Conservation (phyloP, 1,140 invertebrate species). For the Globodera ellingtonae region DNA sequence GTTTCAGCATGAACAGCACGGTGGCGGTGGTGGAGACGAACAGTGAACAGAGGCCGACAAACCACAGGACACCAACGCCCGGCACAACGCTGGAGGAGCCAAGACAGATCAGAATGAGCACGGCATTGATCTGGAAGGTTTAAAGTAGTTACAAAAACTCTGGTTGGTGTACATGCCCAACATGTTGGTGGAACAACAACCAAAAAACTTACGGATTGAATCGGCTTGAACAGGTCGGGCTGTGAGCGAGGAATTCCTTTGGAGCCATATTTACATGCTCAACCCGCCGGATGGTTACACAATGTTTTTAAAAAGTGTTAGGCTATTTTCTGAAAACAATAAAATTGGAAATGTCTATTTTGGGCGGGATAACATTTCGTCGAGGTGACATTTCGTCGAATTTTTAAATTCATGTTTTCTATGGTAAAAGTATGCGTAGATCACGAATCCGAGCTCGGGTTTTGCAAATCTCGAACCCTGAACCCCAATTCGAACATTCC, state of each 20-base stretch:
- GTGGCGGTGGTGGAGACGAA: conserved; percentile 44
- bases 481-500: too few relatives aligned
- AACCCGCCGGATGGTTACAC: too few relatives aligned
- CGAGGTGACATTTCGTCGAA: too few relatives aligned
- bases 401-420: too few relatives aligned
- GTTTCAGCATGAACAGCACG: conserved; percentile 50
- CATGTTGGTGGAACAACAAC: not conserved
- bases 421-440: too few relatives aligned
- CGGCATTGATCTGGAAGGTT: conserved; percentile 42
- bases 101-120: conserved; percentile 45
- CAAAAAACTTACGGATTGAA: conserved; percentile 42
- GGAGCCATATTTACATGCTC: conserved; percentile 21
- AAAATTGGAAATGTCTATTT: not conserved
- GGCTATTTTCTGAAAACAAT: not conserved
- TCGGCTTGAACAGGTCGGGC: conserved; percentile 49
- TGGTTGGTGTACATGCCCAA: not conserved
- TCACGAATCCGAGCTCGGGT: too few relatives aligned
- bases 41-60: conserved; percentile 38
- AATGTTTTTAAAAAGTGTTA: too few relatives aligned
- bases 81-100: conserved; percentile 40
- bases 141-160: not conserved
- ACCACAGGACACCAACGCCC: conserved; percentile 50
- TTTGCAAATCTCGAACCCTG: too few relatives aligned
- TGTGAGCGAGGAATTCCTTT: conserved; percentile 47
- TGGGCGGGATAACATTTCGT: too few relatives aligned